A percentile compares a stretch with the other conserved stretches of the same genome.
These are phyloP conservation scores for Melieria omissa DNA, from an alignment of 2,888 invertebrate genomes.

Conservation along the genomic window DNA sequence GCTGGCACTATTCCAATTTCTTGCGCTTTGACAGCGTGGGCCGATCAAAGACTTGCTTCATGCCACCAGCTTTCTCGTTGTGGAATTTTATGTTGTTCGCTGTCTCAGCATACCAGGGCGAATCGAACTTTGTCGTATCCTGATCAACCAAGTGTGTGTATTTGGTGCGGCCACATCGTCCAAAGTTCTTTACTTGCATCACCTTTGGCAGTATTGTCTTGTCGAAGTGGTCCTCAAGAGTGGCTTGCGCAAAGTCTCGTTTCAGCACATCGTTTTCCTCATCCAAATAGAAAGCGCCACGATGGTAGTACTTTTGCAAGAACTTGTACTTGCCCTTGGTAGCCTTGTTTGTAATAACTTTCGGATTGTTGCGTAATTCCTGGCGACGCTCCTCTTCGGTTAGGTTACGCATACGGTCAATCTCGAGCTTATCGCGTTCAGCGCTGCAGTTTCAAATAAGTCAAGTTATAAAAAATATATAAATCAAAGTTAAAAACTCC, in stretches of 20 bases:
- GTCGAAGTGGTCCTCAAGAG: constrained; percentile 98
- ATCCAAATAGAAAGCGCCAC: constrained; percentile 98
- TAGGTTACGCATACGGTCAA: constrained; percentile 91
- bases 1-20: constrained; percentile 49
- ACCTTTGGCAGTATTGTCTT: constrained; percentile 99
- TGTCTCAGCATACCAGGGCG: constrained; percentile 95
- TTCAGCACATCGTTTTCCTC: constrained; percentile 91
- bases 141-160: constrained; percentile 99
- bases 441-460: constrained; percentile 69
- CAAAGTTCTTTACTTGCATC: constrained; percentile 99
- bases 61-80: constrained; percentile 88
- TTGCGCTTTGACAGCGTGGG: constrained; percentile 73
- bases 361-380: constrained; percentile 91
- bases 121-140: constrained; percentile 97
- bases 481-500: constrained; percentile 60
- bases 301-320: constrained; percentile 98
- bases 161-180: constrained; percentile 97
- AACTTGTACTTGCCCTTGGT: constrained; percentile 99
- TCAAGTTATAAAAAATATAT: neutral
- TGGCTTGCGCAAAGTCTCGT: constrained; percentile 94
- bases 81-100: constrained; percentile 88
- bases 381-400: constrained; percentile 95
- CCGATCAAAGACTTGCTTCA: constrained; percentile 91
- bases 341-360: constrained; percentile 91
- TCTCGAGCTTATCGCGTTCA: constrained; percentile 87